Percentiles rank a stretch among this genome's conserved stretches.
phyloP scores from a whole-genome alignment of 2,113 vertebrate genomes.

The Oophaga pumilio region DNA sequence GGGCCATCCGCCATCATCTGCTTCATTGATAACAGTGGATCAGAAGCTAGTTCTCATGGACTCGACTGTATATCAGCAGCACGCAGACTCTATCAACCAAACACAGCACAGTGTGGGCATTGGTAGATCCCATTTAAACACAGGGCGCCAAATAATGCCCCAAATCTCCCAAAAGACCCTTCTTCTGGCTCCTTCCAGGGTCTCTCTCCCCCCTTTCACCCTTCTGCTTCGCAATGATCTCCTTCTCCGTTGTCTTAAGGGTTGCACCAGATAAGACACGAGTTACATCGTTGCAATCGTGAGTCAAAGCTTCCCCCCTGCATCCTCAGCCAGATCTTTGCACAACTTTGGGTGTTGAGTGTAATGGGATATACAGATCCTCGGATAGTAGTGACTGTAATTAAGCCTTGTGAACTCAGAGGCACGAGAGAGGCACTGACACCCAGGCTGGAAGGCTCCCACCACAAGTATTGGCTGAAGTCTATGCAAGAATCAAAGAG shows the following conservation, averaged over 20 bases:
- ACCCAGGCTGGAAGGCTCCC: conserved; percentile 18
- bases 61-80: conserved; percentile 84
- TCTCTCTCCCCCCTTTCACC: not conserved
- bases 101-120: conserved; percentile 84
- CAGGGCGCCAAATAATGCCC: conserved; percentile 78
- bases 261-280: conserved; percentile 74
- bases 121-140: conserved; percentile 79
- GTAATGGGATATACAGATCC: conserved; percentile 44
- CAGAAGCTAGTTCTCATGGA: conserved; percentile 97
- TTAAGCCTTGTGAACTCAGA: conserved; percentile 28
- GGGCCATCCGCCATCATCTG: conserved; percentile 99
- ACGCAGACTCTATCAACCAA: conserved; percentile 87
- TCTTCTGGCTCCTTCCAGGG: conserved; percentile 58
- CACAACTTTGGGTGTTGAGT: conserved; percentile 45
- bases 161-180: conserved; percentile 59
- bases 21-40: conserved; percentile 98
- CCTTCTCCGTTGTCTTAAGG: conserved; percentile 61
- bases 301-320: conserved; percentile 70
- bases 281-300: conserved; percentile 75
- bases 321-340: conserved; percentile 26
- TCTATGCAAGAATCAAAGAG: no score
- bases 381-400: conserved; percentile 45
- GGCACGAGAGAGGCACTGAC: conserved; percentile 11
- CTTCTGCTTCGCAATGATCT: conserved; percentile 62
- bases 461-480: no score